These are phyloP conservation scores for Beris morrisii DNA, from an alignment of 2,888 invertebrate genomes.

Conservation along the genomic window DNA sequence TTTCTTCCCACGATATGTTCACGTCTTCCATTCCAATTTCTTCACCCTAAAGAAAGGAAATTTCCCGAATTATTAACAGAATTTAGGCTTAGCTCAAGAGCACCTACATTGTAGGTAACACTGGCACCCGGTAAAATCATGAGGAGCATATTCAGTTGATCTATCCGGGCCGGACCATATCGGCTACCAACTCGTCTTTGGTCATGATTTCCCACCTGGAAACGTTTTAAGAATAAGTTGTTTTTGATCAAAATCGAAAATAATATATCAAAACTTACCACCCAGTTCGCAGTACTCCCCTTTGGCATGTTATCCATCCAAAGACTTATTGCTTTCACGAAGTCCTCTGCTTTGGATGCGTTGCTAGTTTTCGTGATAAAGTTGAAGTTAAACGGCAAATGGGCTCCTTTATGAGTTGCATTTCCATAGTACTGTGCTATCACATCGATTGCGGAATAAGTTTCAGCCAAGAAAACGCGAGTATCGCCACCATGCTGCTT, in stretches of 20 bases:
- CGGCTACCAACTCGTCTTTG: constrained; percentile 65
- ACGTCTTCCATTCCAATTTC: constrained; percentile 79
- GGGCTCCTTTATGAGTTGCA: constrained; percentile 54
- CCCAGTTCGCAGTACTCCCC: constrained; percentile 62
- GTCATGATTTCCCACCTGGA: constrained; percentile 71
- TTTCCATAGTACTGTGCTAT: constrained; percentile 62
- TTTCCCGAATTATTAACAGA: constrained; percentile 56
- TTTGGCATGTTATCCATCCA: constrained; percentile 62
- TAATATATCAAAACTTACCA: constrained; percentile 56
- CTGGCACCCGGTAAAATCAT: constrained; percentile 80
- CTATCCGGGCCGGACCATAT: constrained; percentile 65
- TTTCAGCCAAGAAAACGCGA: constrained; percentile 62
- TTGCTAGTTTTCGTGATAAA: constrained; percentile 59
- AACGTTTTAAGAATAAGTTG: constrained; percentile 28
- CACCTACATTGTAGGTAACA: constrained; percentile 72
- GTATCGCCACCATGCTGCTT: constrained; percentile 47
- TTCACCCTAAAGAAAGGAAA: constrained; percentile 65
- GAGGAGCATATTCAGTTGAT: constrained; percentile 74
- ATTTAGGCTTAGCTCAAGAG: constrained; percentile 49
- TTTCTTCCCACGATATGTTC: constrained; percentile 64
- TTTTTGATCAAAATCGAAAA: neutral
- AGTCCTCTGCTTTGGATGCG: constrained; percentile 57
- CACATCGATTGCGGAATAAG: constrained; percentile 58
- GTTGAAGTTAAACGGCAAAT: constrained; percentile 65
- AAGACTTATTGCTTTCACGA: constrained; percentile 56